Base-by-base conservation (phyloP, 2,113 vertebrate species). In the Felis chaus region DNA sequence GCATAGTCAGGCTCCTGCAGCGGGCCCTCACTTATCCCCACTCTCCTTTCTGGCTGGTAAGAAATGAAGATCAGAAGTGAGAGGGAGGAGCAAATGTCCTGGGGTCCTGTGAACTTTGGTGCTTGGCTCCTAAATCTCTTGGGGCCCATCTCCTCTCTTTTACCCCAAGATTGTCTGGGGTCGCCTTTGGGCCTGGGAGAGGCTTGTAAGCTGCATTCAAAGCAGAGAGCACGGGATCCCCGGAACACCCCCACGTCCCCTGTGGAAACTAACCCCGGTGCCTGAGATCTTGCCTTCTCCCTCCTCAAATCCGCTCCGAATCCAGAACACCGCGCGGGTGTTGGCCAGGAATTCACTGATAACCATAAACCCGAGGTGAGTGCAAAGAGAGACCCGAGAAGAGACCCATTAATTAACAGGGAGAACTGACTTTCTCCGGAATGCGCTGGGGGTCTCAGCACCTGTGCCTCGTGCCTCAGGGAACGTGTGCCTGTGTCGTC, bases 271-370 rank as follows among this genome's bases (percentile, higher is more conserved):
- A 68, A n/a, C n/a, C 27, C 16, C 6, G 25, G 10, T 39, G 14
- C 33, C 55, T 18, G 33, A 69, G 13, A 1, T 1, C 29, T 48
- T 1, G 3, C 31, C 45, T 25, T 1, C 4, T 76, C 1, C 0
- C 5, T 6, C 31, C 9, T n/a, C 9, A 12, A 21, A 10, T n/a
- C 65, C 9, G 2, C 14, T 63, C 48, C 29, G 15, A 57, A 91
- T 50, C 41, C 41, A 19, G 45, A 92, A 23, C 8, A 13, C 48
- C 0, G 6, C 13, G 7, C 7, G 14, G 39, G 80, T 14, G 25
- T 50, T 31, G 29, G 66, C 48, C 36, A 69, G 41, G 16, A 66
- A 55, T 16, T 65, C 36, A 36, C 27, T 57, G 78, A 45, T 84
- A 84, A 48, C 53, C 53, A 5, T n/a, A 23, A 69, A 36, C 1